These are phyloP conservation scores for Heliconius hermathena DNA, from an alignment of 1,140 invertebrate genomes.

Conservation along the genomic window DNA sequence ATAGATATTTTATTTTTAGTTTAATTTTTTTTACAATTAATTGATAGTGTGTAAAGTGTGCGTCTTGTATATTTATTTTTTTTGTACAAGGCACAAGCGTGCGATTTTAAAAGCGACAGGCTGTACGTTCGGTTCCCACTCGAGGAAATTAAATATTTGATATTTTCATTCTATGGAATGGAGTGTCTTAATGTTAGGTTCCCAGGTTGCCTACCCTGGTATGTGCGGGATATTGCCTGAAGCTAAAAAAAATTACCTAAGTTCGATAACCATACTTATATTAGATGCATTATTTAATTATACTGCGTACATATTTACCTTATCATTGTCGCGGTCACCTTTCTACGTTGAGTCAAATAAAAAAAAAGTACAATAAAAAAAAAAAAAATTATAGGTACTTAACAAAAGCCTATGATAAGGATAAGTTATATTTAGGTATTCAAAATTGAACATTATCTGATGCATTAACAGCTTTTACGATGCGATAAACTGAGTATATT, in stretches of 20 bases:
- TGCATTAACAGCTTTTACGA: not conserved
- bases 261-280: not conserved
- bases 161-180: too few relatives aligned
- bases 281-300: not conserved
- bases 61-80: too few relatives aligned
- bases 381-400: not conserved
- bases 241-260: not conserved
- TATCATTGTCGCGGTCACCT: conserved; percentile 1
- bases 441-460: not conserved
- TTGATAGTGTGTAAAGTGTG: too few relatives aligned
- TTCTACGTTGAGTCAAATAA: not conserved
- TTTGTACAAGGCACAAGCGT: too few relatives aligned
- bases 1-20: too few relatives aligned
- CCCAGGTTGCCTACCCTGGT: too few relatives aligned
- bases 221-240: not conserved
- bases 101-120: too few relatives aligned
- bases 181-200: too few relatives aligned
- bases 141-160: too few relatives aligned
- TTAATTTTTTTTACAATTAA: too few relatives aligned
- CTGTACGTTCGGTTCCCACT: too few relatives aligned
- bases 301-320: not conserved
- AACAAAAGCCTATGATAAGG: not conserved
- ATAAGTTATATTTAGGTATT: not conserved
- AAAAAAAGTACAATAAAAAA: not conserved
- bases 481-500: not conserved